Evolutionary conservation across 2,797 vertebrate species (phyloP).

Genomic region (Aldrovandia affinis): DNA sequence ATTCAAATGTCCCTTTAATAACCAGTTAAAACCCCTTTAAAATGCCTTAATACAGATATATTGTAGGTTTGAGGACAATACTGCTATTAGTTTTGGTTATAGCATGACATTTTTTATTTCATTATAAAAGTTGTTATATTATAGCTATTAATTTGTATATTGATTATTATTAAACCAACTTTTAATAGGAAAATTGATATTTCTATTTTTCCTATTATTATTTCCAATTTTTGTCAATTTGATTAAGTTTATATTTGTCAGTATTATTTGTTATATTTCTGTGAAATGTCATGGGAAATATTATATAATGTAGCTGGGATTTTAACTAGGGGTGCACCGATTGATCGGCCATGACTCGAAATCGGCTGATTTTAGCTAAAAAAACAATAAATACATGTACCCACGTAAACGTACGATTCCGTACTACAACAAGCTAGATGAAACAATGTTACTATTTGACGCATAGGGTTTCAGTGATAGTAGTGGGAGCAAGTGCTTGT

Average conservation of each 20-base stretch:
- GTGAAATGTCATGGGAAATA: background rate
- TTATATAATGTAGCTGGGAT: background rate
- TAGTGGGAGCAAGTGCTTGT: too few relatives aligned
- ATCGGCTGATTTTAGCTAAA: too few relatives aligned
- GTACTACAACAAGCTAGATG: too few relatives aligned
- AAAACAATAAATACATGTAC: too few relatives aligned
- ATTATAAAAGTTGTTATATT: background rate
- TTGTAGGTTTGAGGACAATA: too few relatives aligned
- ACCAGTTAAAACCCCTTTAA: background rate
- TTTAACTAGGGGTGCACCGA: too few relatives aligned
- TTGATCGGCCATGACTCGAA: too few relatives aligned
- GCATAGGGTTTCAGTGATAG: too few relatives aligned
- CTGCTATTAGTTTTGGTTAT: background rate
- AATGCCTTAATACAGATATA: too few relatives aligned
- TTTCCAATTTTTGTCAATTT: slow-evolving; percentile 1
- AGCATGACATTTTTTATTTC: background rate
- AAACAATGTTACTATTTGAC: too few relatives aligned
- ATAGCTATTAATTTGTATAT: background rate
- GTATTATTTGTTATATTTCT: background rate
- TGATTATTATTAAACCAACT: background rate
- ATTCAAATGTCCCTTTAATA: background rate
- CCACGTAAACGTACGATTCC: too few relatives aligned
- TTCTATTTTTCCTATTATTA: slow-evolving; percentile 8
- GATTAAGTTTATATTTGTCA: background rate
- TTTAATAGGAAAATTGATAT: background rate